phyloP scores from a whole-genome alignment of 2,797 vertebrate species.

The Phoeniculus purpureus region DNA sequence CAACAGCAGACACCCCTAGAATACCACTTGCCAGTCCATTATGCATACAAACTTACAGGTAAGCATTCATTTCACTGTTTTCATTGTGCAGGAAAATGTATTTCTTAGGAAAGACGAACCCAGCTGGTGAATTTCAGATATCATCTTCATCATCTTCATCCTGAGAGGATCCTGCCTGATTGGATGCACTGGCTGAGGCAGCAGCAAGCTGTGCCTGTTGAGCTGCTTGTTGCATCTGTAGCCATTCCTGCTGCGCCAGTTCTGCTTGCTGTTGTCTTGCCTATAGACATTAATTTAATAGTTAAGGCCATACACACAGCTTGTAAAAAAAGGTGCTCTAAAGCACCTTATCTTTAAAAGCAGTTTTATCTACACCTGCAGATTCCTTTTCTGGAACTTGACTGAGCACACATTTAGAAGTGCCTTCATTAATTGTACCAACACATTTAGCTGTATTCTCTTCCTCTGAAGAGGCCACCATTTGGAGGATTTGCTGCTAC shows the following conservation, averaged over 20 bases:
- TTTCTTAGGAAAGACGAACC: slow-evolving; percentile 71
- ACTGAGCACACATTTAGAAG: neutral
- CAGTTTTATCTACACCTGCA: neutral
- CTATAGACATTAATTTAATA: slow-evolving; percentile 74
- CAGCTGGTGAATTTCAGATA: slow-evolving; percentile 85
- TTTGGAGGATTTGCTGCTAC: neutral
- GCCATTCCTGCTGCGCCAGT: slow-evolving; percentile 97
- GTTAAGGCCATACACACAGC: neutral
- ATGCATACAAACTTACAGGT: slow-evolving; percentile 78
- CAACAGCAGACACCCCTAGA: slow-evolving; percentile 81
- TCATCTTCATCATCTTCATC: slow-evolving; percentile 98
- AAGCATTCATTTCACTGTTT: slow-evolving; percentile 80
- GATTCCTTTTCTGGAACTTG: neutral
- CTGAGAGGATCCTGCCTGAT: slow-evolving; percentile 96
- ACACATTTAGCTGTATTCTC: neutral
- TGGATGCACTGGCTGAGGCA: slow-evolving; percentile 91
- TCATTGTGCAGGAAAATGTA: slow-evolving; percentile 76
- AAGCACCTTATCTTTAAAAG: neutral
- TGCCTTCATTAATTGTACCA: neutral
- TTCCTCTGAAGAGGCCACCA: neutral
- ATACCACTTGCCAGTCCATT: slow-evolving; percentile 81
- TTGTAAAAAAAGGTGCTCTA: neutral
- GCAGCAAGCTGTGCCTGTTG: slow-evolving; percentile 97
- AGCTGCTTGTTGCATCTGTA: slow-evolving; percentile 99
- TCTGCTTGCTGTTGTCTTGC: slow-evolving; percentile 99